Conservation (phyloP, 2,113 vertebrate genomes). For the Sylvilagus bachmani region DNA sequence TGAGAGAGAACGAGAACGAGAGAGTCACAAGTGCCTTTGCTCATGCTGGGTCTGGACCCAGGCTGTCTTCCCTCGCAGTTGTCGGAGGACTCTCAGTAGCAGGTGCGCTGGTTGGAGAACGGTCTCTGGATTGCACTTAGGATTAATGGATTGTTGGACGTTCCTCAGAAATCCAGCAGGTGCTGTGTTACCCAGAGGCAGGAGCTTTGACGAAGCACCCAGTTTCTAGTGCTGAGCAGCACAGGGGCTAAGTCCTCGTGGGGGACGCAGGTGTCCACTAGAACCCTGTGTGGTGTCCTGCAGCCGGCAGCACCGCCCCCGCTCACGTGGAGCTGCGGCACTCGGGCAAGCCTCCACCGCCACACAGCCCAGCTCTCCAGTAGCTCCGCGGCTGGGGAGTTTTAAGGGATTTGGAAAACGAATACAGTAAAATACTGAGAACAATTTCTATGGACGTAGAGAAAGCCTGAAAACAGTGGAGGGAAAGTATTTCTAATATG, state of each 20-base stretch:
- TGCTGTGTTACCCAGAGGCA: neutral
- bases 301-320: neutral
- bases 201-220: neutral
- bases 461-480: neutral
- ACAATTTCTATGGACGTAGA: neutral
- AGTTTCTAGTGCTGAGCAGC: neutral
- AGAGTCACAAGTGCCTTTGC: neutral
- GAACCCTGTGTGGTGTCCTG: neutral
- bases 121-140: neutral
- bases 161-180: neutral
- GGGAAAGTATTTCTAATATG: neutral
- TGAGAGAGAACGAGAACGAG: no score
- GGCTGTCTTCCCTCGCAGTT: neutral
- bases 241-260: neutral
- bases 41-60: neutral
- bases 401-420: slow-evolving; percentile 8
- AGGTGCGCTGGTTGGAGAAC: neutral
- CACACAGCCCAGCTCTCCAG: neutral
- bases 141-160: neutral
- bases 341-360: neutral
- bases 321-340: neutral
- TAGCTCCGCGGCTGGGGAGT: neutral
- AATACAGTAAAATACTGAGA: slow-evolving; percentile 24
- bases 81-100: neutral
- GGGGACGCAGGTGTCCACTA: neutral